phyloP scores from a whole-genome alignment of 2,113 vertebrate species.

The Eclectus roratus region DNA sequence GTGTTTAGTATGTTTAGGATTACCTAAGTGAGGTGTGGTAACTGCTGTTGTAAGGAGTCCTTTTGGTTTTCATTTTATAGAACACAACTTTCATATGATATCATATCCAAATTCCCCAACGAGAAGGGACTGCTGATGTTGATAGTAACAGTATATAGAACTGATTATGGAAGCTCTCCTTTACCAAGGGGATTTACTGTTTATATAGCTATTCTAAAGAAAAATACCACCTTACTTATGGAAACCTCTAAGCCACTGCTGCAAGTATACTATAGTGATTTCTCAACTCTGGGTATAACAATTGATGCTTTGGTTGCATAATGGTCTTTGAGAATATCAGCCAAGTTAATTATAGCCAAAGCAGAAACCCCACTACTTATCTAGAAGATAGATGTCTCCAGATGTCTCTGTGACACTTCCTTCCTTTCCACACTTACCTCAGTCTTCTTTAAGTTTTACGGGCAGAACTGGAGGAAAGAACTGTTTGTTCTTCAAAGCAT shows the following conservation, averaged over 20 bases:
- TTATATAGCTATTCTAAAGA: not conserved
- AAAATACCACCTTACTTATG: not conserved
- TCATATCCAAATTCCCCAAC: not conserved
- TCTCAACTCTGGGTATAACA: not conserved
- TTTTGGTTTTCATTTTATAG: not conserved
- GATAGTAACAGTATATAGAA: not conserved
- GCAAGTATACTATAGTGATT: not conserved
- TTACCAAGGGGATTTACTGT: not conserved
- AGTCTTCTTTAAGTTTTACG: not conserved
- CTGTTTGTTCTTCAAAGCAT: not conserved
- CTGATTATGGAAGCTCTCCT: not conserved
- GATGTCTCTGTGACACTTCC: not conserved
- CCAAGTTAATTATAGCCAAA: not conserved
- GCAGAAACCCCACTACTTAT: not conserved
- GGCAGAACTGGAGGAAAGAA: not conserved
- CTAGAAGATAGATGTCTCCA: not conserved
- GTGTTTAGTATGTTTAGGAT: not conserved
- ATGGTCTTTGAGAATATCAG: not conserved
- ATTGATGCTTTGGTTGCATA: not conserved
- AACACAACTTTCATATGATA: not conserved
- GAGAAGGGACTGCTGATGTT: not conserved
- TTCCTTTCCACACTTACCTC: not conserved
- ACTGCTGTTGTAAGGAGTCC: not conserved
- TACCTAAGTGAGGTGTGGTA: not conserved
- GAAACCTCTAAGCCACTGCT: not conserved